Conservation (phyloP, 2,888 invertebrate genomes). For the Pilophorus perplexus region DNA sequence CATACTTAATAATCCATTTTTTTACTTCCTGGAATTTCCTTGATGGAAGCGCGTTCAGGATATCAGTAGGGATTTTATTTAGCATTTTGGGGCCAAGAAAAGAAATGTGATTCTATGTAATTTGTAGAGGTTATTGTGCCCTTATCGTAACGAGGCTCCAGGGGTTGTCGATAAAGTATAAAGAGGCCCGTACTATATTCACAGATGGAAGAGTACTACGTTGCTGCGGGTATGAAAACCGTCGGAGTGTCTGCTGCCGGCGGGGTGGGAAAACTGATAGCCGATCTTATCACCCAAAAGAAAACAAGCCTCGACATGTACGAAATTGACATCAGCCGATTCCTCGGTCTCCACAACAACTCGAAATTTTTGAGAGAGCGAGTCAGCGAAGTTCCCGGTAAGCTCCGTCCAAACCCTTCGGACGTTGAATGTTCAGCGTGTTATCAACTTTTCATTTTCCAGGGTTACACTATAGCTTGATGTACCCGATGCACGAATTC, state of each 20-base stretch:
- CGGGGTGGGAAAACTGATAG: constrained; percentile 87
- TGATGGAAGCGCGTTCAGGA: too few relatives aligned
- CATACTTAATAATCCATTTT: too few relatives aligned
- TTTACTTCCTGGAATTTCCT: too few relatives aligned
- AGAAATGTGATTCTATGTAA: too few relatives aligned
- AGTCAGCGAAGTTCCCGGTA: constrained; percentile 87
- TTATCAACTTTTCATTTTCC: not conserved
- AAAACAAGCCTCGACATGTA: constrained; percentile 80
- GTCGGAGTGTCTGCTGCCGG: constrained; percentile 94
- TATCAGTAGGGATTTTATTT: too few relatives aligned
- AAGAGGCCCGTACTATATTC: too few relatives aligned
- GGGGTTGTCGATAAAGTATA: too few relatives aligned
- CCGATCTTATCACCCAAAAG: constrained; percentile 81
- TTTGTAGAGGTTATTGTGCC: not conserved
- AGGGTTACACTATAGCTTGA: constrained; percentile 74
- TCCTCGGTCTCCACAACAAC: constrained; percentile 91
- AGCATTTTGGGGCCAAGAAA: too few relatives aligned
- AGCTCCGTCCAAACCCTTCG: constrained; percentile 43
- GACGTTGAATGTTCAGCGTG: too few relatives aligned
- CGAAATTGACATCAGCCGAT: constrained; percentile 83
- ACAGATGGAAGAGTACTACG: constrained; percentile 82
- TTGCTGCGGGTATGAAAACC: constrained; percentile 95
- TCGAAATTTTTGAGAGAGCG: constrained; percentile 86
- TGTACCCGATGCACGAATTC: constrained; percentile 83
- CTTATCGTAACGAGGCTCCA: too few relatives aligned